A percentile compares a stretch with the other conserved stretches of the same genome.
These are phyloP conservation scores for Schizopygopsis malacanthus DNA, from an alignment of 2,797 vertebrate genomes.

Conservation along the genomic window DNA sequence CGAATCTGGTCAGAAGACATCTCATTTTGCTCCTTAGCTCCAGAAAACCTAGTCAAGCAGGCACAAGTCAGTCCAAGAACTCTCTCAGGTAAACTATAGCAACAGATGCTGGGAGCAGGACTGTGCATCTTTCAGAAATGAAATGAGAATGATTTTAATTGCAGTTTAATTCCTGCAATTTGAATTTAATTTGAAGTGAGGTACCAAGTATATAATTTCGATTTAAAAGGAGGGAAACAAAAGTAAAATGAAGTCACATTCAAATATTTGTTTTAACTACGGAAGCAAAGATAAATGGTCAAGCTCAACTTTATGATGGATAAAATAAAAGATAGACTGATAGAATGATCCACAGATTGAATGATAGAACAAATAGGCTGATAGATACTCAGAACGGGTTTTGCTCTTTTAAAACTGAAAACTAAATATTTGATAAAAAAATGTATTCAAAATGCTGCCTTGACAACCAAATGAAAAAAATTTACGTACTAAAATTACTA, in stretches of 20 bases:
- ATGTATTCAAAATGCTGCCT: background rate
- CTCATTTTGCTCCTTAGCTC: background rate
- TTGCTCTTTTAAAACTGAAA: background rate
- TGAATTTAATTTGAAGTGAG: background rate
- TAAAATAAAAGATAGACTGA: background rate
- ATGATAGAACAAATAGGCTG: background rate
- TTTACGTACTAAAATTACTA: too few relatives aligned
- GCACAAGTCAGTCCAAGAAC: background rate
- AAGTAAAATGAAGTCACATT: background rate
- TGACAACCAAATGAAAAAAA: background rate
- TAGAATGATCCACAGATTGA: background rate
- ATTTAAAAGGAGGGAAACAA: background rate
- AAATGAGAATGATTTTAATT: background rate
- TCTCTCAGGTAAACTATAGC: background rate
- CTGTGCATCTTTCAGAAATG: background rate
- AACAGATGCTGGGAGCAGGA: constrained; percentile 6
- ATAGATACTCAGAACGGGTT: background rate
- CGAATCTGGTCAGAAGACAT: constrained; percentile 14
- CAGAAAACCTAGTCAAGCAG: background rate
- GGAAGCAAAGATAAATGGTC: background rate
- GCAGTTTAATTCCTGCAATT: background rate
- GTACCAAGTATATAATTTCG: background rate
- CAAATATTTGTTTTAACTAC: background rate
- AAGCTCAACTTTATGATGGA: background rate
- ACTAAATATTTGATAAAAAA: background rate